These are phyloP conservation scores for Bugulina stolonifera DNA, from an alignment of 2,888 invertebrate genomes.

Conservation along the genomic window DNA sequence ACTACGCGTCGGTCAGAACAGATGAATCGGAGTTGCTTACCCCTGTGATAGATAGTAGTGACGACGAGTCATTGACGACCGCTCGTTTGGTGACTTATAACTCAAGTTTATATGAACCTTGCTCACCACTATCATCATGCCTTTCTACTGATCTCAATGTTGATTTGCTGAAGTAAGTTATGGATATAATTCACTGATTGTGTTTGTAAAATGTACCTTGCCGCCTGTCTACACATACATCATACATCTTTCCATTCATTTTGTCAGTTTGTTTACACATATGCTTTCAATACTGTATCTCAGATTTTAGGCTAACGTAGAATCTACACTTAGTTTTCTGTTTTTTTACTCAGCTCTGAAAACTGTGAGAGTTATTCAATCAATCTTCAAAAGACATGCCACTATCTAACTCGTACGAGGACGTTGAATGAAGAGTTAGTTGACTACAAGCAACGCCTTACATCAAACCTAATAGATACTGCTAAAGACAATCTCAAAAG, in stretches of 20 bases:
- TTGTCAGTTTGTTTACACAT: no score
- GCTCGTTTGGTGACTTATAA: not conserved
- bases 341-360: no score
- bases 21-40: not conserved
- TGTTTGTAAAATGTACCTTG: no score
- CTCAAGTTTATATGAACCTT: not conserved
- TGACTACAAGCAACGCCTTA: not conserved
- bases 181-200: no score
- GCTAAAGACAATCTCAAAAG: not conserved
- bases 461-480: not conserved
- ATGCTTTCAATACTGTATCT: no score
- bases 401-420: not conserved
- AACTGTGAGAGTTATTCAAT: not conserved
- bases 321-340: no score
- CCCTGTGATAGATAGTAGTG: conserved; percentile 20
- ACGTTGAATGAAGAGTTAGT: not conserved
- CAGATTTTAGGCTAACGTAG: no score
- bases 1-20: not conserved
- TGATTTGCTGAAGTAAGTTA: not conserved
- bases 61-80: not conserved
- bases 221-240: no score
- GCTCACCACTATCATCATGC: conserved; percentile 11
- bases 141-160: not conserved
- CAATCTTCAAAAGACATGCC: not conserved
- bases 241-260: no score